A percentile compares a stretch with the other conserved stretches of the same genome.
phyloP scores from a whole-genome alignment of 1,140 invertebrate species.

The Nomia melanderi region DNA sequence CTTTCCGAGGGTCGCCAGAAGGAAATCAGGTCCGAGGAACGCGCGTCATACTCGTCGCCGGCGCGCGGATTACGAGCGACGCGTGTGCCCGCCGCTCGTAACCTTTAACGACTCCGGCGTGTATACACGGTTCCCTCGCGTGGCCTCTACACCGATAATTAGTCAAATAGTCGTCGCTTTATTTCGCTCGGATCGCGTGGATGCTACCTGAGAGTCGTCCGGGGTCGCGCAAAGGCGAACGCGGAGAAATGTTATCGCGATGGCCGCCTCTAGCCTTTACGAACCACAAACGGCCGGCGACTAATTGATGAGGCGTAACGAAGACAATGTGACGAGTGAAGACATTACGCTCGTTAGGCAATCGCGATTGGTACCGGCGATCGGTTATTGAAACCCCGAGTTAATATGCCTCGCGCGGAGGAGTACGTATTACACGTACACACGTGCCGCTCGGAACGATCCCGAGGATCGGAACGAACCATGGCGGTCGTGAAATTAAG shows the following conservation, averaged over 20 bases:
- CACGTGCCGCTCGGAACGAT: too few species aligned
- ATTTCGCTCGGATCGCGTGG: background rate
- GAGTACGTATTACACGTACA: too few species aligned
- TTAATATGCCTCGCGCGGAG: background rate
- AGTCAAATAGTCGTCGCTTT: background rate
- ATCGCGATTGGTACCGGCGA: background rate
- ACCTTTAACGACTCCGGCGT: constrained; percentile 10
- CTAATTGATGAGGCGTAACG: background rate
- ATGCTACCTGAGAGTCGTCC: background rate
- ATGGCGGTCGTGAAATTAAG: too few species aligned
- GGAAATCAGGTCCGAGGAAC: constrained; percentile 15
- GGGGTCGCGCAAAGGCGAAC: background rate
- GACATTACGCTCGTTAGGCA: background rate
- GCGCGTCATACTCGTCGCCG: constrained; percentile 3
- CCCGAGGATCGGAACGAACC: too few species aligned
- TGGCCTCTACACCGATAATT: background rate
- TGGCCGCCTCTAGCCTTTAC: background rate
- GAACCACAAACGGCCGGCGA: background rate
- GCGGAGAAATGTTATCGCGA: background rate
- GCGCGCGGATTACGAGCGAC: background rate
- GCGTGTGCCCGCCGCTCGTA: background rate
- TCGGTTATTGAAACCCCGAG: background rate
- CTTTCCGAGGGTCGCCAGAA: background rate
- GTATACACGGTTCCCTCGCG: too few species aligned
- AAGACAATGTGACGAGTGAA: constrained; percentile 4